phyloP scores from a whole-genome alignment of 1,140 invertebrate genomes.

The Streblospio benedicti region DNA sequence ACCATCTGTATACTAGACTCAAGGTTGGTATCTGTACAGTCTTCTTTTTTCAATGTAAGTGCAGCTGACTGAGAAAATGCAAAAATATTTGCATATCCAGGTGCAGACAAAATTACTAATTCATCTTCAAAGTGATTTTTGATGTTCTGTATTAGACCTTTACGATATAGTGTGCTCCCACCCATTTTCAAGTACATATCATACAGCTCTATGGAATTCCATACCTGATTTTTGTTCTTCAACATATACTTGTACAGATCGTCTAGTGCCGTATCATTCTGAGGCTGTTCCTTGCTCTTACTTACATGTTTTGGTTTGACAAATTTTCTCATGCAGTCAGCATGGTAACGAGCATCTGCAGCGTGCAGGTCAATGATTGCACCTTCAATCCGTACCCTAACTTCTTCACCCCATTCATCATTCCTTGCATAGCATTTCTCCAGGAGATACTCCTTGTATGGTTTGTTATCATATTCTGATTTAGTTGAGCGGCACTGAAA shows the following conservation, averaged over 20 bases:
- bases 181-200: not conserved
- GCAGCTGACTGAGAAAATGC: not conserved
- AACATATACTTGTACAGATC: not conserved
- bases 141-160: not conserved
- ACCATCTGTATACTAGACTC: no score
- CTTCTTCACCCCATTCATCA: no score
- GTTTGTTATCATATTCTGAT: not conserved
- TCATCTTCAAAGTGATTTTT: not conserved
- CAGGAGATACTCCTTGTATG: not conserved
- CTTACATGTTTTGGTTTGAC: not conserved
- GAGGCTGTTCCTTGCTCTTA: not conserved
- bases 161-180: not conserved
- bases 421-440: not conserved
- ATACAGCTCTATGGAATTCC: not conserved
- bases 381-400: not conserved
- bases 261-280: not conserved
- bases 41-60: not conserved
- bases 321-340: not conserved
- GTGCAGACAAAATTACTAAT: not conserved
- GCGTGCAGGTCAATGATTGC: not conserved
- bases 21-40: not conserved
- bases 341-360: not conserved
- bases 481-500: constrained; percentile 2
- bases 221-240: not conserved
- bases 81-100: constrained; percentile 1